Percentiles rank a stretch among this genome's conserved stretches.
Evolutionary conservation across 2,113 vertebrate genomes (phyloP).

Genomic region (Vireo altiloquus): DNA sequence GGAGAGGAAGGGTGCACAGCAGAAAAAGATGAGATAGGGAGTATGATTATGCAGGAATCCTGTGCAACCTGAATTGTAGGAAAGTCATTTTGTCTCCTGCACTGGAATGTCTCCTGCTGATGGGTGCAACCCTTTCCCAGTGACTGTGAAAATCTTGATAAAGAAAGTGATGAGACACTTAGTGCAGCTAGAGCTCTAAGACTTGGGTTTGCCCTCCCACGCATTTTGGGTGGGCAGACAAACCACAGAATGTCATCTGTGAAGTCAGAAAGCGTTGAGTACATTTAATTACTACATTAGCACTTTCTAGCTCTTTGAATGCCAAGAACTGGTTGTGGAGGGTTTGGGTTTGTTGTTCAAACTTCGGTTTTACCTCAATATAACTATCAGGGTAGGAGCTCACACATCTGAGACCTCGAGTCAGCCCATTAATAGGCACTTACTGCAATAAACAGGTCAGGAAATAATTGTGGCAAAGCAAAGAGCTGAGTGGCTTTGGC

Average conservation of each 20-base stretch:
- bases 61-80: constrained; percentile 43
- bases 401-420: not conserved
- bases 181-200: constrained; percentile 19
- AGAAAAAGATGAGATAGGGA: constrained; percentile 50
- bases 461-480: constrained; percentile 41
- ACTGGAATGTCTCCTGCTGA: constrained; percentile 36
- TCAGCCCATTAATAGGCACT: not conserved
- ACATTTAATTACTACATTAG: constrained; percentile 48
- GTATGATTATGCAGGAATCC: constrained; percentile 50
- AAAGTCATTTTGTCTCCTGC: constrained; percentile 30
- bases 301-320: constrained; percentile 19
- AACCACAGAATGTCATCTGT: constrained; percentile 55
- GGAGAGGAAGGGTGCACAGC: not conserved
- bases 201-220: constrained; percentile 56
- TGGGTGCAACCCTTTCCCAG: constrained; percentile 40
- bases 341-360: not conserved
- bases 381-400: not conserved
- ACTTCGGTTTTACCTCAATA: not conserved
- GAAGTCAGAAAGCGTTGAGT: constrained; percentile 18
- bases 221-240: constrained; percentile 23
- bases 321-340: constrained; percentile 26
- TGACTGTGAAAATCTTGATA: constrained; percentile 66
- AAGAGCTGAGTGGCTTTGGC: constrained; percentile 5
- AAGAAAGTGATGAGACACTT: constrained; percentile 52
- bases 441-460: constrained; percentile 37